Evolutionary conservation across 2,113 vertebrate species (phyloP).

Genomic region (Symphodus melops): DNA sequence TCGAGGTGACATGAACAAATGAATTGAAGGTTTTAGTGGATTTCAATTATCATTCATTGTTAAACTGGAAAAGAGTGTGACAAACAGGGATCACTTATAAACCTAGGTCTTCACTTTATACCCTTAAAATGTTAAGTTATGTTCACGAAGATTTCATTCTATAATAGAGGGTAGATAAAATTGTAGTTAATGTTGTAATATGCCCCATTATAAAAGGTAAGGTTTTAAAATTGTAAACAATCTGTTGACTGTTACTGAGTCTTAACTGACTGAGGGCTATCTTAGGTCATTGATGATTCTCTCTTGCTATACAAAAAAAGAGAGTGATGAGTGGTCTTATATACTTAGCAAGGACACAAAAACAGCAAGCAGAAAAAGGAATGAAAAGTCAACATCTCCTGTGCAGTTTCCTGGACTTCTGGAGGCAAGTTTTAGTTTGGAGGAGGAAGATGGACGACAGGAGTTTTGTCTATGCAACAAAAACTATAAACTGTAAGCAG

Average conservation of each 20-base stretch:
- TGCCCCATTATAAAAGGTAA: slow-evolving; percentile 14
- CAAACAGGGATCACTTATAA: slow-evolving; percentile 10
- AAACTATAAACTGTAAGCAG: background rate
- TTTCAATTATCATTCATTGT: background rate
- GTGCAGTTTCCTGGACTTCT: slow-evolving; percentile 25
- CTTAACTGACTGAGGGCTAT: slow-evolving; percentile 76
- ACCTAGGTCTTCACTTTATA: slow-evolving; percentile 11
- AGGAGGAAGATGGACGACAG: slow-evolving; percentile 18
- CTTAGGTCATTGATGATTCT: slow-evolving; percentile 36
- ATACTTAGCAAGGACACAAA: background rate
- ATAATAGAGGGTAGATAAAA: slow-evolving; percentile 16
- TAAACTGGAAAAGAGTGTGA: background rate
- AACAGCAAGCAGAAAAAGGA: slow-evolving; percentile 1
- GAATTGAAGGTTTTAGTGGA: slow-evolving; percentile 5
- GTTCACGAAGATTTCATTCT: slow-evolving; percentile 21
- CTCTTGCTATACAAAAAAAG: slow-evolving; percentile 28
- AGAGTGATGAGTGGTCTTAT: slow-evolving; percentile 7
- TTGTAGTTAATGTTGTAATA: slow-evolving; percentile 18
- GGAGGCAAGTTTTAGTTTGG: slow-evolving; percentile 8
- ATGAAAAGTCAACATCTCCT: slow-evolving; percentile 1
- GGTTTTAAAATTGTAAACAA: slow-evolving; percentile 25
- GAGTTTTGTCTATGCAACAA: slow-evolving; percentile 67
- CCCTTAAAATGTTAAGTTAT: slow-evolving; percentile 11
- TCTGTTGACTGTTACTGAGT: slow-evolving; percentile 53
- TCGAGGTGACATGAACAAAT: slow-evolving; percentile 26